Base-by-base conservation (phyloP, 2,113 vertebrate species). In the Polypterus bichir region DNA sequence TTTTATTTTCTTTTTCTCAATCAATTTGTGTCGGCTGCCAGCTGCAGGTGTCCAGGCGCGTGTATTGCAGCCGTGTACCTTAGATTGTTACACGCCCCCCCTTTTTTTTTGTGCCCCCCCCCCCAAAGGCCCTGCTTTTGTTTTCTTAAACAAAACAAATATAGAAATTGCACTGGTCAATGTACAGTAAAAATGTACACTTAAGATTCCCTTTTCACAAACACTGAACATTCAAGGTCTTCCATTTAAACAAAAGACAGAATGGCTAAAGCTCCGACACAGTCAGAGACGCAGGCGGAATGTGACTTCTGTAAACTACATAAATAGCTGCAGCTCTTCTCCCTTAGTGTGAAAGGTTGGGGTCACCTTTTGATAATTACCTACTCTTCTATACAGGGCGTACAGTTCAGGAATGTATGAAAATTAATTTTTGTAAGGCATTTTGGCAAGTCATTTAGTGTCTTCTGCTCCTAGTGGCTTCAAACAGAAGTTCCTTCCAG, bases 401-500 rank as follows among this genome's bases (percentile, higher is more conserved):
- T 75, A 76, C 70, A 69, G 61, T 70, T 81, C 75, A 86, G 83
- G 83, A 87, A 86, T 27, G 27, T 27, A 27, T 27, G 27, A 27
- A 27, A 27, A 27, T 27, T 27, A 27, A 27, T 1, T 27, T 82
- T 82, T 86, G 73, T 86, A 89, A 88, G 83, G 83, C 85, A 83
- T 87, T 85, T 83, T 83, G 79, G 84, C 84, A 81, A 74, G 67
- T 74, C 71, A 74, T 81, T 77, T 9, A 46, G 69, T 70, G 75
- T 79, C 71, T 71, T 73, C 70, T 64, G 57, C 65, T 69, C 65
- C 47, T 49, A 67, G 67, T 47, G 64, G 68, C 0, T 0, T 88
- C 86, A 89, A 71, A 89, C 86, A 1, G 87, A 89, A 63, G 85
- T 89, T 54, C 85, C 85, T 70, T 84, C 81, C 65, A 83, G 84